A percentile compares a stretch with the other conserved stretches of the same genome.
Evolutionary conservation across 1,140 invertebrate species (phyloP).

Genomic region (Nasonia longicornis): DNA sequence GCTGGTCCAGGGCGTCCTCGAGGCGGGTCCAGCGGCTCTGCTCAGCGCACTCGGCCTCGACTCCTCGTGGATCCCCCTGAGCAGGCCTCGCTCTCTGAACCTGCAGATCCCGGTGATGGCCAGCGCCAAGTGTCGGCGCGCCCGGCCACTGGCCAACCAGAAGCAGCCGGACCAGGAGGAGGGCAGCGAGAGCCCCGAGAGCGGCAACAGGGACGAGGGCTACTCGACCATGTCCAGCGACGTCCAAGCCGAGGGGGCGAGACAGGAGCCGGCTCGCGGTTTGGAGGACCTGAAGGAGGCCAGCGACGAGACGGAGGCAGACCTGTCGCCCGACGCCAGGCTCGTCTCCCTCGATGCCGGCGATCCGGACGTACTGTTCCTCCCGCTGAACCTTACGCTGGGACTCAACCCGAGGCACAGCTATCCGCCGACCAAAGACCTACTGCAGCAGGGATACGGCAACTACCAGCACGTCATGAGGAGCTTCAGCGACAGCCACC

Average conservation of each 20-base stretch:
- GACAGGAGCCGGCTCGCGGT: slow-evolving; percentile 72
- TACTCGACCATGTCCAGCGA: slow-evolving; percentile 93
- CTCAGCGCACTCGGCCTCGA: slow-evolving; percentile 67
- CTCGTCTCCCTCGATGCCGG: slow-evolving; percentile 70
- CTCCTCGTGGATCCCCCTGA: slow-evolving; percentile 74
- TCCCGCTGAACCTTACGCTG: slow-evolving; percentile 76
- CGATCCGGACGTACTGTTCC: slow-evolving; percentile 78
- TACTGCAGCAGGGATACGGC: slow-evolving; percentile 65
- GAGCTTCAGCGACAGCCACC: slow-evolving; percentile 80
- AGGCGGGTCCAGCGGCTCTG: slow-evolving; percentile 59
- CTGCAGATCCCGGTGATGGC: slow-evolving; percentile 73
- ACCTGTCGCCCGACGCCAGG: slow-evolving; percentile 67
- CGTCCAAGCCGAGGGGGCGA: slow-evolving; percentile 78
- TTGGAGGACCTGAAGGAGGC: slow-evolving; percentile 80
- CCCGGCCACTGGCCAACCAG: slow-evolving; percentile 56
- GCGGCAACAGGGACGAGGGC: slow-evolving; percentile 85
- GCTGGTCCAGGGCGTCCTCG: slow-evolving; percentile 60
- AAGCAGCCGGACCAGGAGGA: slow-evolving; percentile 59
- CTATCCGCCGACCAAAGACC: slow-evolving; percentile 76
- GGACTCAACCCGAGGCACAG: slow-evolving; percentile 76
- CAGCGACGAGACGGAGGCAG: slow-evolving; percentile 76
- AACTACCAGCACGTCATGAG: slow-evolving; percentile 78
- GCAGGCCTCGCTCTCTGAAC: slow-evolving; percentile 76
- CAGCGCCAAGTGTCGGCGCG: slow-evolving; percentile 64
- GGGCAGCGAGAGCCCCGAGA: slow-evolving; percentile 77